Evolutionary conservation across 2,113 vertebrate genomes (phyloP), one percentile per base, ranked within the genome.

Genomic region (Verasper variegatus): DNA sequence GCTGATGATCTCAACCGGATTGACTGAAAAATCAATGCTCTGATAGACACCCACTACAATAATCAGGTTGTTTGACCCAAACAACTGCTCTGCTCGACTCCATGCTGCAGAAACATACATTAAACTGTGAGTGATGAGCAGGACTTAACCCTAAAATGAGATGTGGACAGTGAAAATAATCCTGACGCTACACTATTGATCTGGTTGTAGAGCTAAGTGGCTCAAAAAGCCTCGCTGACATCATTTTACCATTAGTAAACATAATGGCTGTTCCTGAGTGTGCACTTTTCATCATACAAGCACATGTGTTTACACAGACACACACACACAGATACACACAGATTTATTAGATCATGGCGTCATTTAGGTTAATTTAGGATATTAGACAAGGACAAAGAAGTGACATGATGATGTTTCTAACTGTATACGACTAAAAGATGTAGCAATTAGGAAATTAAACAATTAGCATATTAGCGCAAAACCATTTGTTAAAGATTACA

Each of bases 151-250:
- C 77, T 81, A 74, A 89, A 85, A 64, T 76, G 81, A 84, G 82
- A 89, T 26, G 62, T 68, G 82, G 73, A 81, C 65, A 20, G 68
- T 77, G 74, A 80, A 87, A 91, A 90, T 81, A 73, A 86, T 84
- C 86, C 84, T 75, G 82, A 81, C 76, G 74, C 68, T 58, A 9
- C 24, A 18, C n/a, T 90, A 92, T 91, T 82, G 89, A 92, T 93
- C 88, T 40, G 55, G 42, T 59, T 83, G 66, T 63, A 56, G 73
- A 71, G 82, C 85, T 92, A 91, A 92, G 89, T 92, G 90, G 87
- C 79, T 87, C 77, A 83, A 89, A 93, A 91, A 92, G 91, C 84
- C 63, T 86, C 73, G 71, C 72, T 87, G 82, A 86, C 74, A 89
- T 89, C 83, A 86, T 86, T 86, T 88, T 63, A 78, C 65, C 89